Evolutionary conservation across 1,140 invertebrate genomes (phyloP).

Genomic region (Drosophila azteca): DNA sequence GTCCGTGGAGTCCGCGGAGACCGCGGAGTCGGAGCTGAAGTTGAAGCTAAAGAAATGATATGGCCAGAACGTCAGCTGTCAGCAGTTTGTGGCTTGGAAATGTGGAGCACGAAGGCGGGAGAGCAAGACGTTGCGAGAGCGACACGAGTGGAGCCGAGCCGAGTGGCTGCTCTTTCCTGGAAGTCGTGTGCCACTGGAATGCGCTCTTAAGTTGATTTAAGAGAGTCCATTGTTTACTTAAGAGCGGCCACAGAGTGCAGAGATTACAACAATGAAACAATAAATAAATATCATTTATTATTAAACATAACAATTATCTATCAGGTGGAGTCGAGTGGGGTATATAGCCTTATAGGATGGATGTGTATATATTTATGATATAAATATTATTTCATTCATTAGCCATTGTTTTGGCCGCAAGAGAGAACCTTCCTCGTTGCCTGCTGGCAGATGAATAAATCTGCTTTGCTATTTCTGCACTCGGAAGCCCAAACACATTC

Average conservation of each 20-base stretch:
- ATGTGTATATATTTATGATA: too few species aligned
- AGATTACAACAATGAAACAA: neutral
- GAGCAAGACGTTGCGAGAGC: constrained; percentile 3
- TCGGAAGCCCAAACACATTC: constrained; percentile 6
- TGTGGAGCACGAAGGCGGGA: constrained; percentile 42
- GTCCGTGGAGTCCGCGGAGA: constrained; percentile 16
- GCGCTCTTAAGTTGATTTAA: constrained; percentile 41
- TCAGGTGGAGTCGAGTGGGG: too few species aligned
- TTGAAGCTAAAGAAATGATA: constrained; percentile 45
- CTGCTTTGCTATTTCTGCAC: neutral
- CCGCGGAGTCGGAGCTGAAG: constrained; percentile 17
- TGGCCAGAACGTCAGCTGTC: constrained; percentile 65
- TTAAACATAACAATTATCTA: neutral
- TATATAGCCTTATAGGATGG: too few species aligned
- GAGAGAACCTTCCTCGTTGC: constrained; percentile 9
- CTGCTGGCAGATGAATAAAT: constrained; percentile 18
- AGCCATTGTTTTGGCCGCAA: too few species aligned
- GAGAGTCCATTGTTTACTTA: constrained; percentile 59
- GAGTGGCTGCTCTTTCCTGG: constrained; percentile 1
- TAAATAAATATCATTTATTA: neutral
- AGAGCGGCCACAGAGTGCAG: constrained; percentile 38
- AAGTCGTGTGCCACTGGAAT: constrained; percentile 54
- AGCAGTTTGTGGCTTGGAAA: constrained; percentile 65
- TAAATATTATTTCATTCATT: too few species aligned
- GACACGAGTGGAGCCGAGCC: neutral